Base-by-base conservation (phyloP, 2,797 vertebrate genomes). In the Sebastes nivosus region DNA sequence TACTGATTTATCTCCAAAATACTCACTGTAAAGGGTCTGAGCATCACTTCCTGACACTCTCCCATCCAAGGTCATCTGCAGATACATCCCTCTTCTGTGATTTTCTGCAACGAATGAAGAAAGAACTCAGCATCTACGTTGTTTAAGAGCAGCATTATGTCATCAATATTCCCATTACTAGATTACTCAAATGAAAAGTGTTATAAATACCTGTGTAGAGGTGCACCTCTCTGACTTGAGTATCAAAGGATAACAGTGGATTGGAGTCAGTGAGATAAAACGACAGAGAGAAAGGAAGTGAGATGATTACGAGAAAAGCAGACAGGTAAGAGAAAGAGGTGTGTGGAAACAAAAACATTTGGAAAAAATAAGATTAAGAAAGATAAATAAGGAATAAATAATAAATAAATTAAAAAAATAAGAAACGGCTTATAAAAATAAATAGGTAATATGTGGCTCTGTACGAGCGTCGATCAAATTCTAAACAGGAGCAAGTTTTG, bases 181-280 rank as follows among this genome's bases (percentile, higher is more conserved):
- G 67, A 38, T 14, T 3, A 22, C 1, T n/a, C 9, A 25, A 50
- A 55, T 67, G 5, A 59, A 75, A 68, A 38, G 4, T 1, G 9
- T 67, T 18, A 30, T 25, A 69, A 70, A 74, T 95, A 96, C 95
- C 95, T 93, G 95, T 95, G 79, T 95, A 96, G 72, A 96, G 95
- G 77, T 95, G 94, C 1, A 82, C 91, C 67, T 95, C 91, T 86
- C 95, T 93, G 80, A 94, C 91, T 70, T 94, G 91, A 64, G 69
- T 91, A 50, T 77, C 38, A 24, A 95, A 94, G 7, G 85, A 83
- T 36, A 95, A 69, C 27, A 96, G 82, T 6, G 95, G 95, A 67
- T 90, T 94, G 78, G 94, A 93, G 69, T 93, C 92, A 58, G 92
- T 46, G 61, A 95, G 79, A 77, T 94, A 93, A 79, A 95, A 92